phyloP scores from a whole-genome alignment of 1,140 invertebrate genomes.

The Panonychus citri region DNA sequence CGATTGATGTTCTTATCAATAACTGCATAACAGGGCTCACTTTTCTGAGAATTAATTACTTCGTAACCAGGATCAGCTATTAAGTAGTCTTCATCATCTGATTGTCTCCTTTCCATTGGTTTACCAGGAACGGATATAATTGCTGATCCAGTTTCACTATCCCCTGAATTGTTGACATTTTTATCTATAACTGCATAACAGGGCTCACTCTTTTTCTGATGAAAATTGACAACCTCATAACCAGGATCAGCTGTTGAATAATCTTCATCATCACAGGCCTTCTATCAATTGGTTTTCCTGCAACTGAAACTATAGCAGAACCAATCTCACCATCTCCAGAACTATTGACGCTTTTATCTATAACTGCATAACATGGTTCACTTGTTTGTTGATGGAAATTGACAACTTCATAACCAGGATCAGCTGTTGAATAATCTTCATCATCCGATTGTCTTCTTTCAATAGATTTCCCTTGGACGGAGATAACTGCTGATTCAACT shows the following conservation, averaged over 20 bases:
- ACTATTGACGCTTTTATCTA: neutral
- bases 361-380: conserved; percentile 7
- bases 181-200: conserved; percentile 7
- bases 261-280: neutral
- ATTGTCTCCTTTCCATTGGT: neutral
- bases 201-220: conserved; percentile 1
- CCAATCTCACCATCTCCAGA: neutral
- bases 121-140: neutral
- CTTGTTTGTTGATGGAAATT: neutral
- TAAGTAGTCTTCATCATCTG: neutral
- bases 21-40: no score
- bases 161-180: neutral
- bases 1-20: no score
- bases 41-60: neutral
- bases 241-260: neutral
- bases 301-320: neutral
- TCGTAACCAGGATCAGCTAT: conserved; percentile 2
- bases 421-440: neutral
- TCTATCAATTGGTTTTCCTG: neutral
- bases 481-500: neutral
- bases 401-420: conserved; percentile 3
- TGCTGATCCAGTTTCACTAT: neutral
- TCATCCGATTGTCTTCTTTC: neutral
- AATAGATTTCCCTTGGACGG: neutral
- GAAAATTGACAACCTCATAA: conserved; percentile 1